Evolutionary conservation across 2,797 vertebrate species (phyloP), one percentile per base, ranked within the genome.

Genomic region (Poecilia velifera): DNA sequence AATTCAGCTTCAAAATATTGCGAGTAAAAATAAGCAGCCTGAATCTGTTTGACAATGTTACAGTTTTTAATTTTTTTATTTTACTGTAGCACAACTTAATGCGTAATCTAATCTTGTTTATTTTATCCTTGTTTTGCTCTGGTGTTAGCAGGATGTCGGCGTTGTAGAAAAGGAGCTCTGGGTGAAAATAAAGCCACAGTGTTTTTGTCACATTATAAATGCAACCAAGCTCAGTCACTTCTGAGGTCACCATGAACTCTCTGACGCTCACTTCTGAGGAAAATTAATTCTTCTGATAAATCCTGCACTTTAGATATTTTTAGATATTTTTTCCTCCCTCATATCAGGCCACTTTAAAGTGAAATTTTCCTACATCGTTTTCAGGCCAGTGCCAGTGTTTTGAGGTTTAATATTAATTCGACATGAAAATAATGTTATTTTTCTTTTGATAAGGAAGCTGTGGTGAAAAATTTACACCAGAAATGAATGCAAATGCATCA

Each of bases 401-500:
- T n/a, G n/a, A n/a, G n/a, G n/a, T n/a, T n/a, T n/a, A n/a, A n/a
- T n/a, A n/a, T n/a, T n/a, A n/a, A n/a, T n/a, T n/a, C n/a, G n/a
- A n/a, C n/a, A n/a, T n/a, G n/a, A n/a, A n/a, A n/a, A n/a, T n/a
- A n/a, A n/a, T n/a, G n/a, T n/a, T n/a, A n/a, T n/a, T n/a, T n/a
- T n/a, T n/a, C n/a, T n/a, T n/a, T n/a, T n/a, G n/a, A n/a, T n/a
- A n/a, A n/a, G n/a, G n/a, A n/a, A n/a, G n/a, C n/a, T n/a, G n/a
- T n/a, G n/a, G n/a, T n/a, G n/a, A n/a, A n/a, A n/a, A n/a, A n/a
- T n/a, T n/a, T n/a, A n/a, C n/a, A n/a, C 55, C 4, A 77, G 76
- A 55, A 75, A 82, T 74, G 74, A 34, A 46, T 80, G 73, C 18
- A 81, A 89, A 88, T 88, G 59, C 81, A 82, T 80, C 79, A 88